Evolutionary conservation across 2,113 vertebrate species (phyloP).

Genomic region (Semicossyphus pulcher): DNA sequence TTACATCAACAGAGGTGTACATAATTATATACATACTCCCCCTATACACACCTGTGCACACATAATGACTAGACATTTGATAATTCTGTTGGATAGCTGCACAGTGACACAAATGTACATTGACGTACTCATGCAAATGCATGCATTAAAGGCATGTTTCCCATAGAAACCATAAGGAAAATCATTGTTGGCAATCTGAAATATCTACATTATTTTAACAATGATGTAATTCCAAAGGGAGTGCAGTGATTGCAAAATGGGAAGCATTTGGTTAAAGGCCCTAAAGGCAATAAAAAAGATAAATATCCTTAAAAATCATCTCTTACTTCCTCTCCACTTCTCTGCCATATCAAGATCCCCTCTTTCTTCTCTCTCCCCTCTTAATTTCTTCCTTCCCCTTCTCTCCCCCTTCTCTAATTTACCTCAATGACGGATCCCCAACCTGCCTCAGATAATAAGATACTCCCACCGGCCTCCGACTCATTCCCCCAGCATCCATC

Average conservation of each 20-base stretch:
- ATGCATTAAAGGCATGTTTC: background rate
- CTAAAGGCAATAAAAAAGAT: no score
- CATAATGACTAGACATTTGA: constrained; percentile 2
- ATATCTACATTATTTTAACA: constrained; percentile 21
- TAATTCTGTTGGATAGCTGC: constrained; percentile 6
- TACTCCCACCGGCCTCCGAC: constrained; percentile 75
- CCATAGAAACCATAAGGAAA: background rate
- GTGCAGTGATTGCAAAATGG: background rate
- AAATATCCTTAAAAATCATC: no score
- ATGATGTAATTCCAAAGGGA: constrained; percentile 28
- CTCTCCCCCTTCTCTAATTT: constrained; percentile 74
- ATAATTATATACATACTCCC: background rate
- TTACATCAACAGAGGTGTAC: constrained; percentile 17
- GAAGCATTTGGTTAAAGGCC: constrained; percentile 8
- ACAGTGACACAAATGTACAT: constrained; percentile 16
- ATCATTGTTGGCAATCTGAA: constrained; percentile 21
- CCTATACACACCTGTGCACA: constrained; percentile 9
- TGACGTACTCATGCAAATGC: constrained; percentile 28
- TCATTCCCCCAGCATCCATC: constrained; percentile 81
- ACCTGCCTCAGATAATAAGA: constrained; percentile 82
- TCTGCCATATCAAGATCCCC: constrained; percentile 21
- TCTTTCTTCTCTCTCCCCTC: constrained; percentile 9
- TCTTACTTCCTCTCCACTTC: constrained; percentile 15
- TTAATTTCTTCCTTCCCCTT: constrained; percentile 29
- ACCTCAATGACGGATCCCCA: constrained; percentile 81